A percentile compares a stretch with the other conserved stretches of the same genome.
Conservation (phyloP, 2,113 vertebrate species). For the Mandrillus leucophaeus region DNA sequence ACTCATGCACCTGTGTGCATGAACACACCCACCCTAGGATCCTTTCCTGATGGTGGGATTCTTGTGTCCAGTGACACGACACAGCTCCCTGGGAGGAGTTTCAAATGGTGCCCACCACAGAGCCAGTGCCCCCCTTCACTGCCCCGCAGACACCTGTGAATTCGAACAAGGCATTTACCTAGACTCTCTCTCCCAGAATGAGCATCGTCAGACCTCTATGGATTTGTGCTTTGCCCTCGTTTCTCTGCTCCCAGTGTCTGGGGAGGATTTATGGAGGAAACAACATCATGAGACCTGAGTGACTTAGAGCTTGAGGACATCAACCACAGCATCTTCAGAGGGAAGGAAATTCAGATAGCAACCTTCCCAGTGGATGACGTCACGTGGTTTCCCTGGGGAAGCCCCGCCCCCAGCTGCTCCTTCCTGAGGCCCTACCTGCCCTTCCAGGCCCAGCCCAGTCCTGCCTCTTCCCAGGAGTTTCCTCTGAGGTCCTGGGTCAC, state of each 20-base stretch:
- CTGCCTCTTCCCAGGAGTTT: rapidly evolving
- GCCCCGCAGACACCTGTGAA: not conserved
- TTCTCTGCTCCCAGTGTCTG: not conserved
- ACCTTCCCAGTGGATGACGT: rapidly evolving
- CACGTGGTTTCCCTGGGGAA: not conserved
- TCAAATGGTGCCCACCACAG: not conserved
- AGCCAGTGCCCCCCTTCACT: rapidly evolving
- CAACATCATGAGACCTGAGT: not conserved
- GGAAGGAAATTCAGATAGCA: not conserved
- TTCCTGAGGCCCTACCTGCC: not conserved
- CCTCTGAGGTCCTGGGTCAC: not conserved
- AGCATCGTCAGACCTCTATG: not conserved
- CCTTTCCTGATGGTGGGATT: not conserved
- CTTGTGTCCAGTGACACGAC: not conserved
- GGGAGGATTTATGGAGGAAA: not conserved
- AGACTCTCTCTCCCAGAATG: not conserved
- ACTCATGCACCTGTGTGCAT: no score
- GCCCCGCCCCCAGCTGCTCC: not conserved
- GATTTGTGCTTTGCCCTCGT: not conserved
- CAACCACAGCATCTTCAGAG: not conserved
- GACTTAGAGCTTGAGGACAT: not conserved
- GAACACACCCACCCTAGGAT: not conserved
- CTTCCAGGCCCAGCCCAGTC: not conserved
- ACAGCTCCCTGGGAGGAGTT: not conserved
- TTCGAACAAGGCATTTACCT: not conserved